Conservation (phyloP, 2,888 invertebrate genomes). For the Drosophila prostipennis region DNA sequence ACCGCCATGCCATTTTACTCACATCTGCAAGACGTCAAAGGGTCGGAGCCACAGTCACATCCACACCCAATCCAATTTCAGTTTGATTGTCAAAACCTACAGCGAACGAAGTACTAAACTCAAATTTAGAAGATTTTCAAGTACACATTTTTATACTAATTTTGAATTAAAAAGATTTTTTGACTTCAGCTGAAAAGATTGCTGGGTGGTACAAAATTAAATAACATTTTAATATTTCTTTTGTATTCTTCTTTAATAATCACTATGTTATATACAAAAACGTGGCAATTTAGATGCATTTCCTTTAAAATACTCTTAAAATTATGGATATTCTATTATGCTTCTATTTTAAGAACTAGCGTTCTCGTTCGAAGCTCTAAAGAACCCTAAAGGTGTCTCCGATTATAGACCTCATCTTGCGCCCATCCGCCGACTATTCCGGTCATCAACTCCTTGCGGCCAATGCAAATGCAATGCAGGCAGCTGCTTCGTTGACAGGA, state of each 20-base stretch:
- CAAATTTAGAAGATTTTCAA: not conserved
- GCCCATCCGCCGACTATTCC: conserved; percentile 1
- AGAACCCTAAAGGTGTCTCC: not conserved
- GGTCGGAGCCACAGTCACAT: conserved; percentile 5
- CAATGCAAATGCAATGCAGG: conserved; percentile 34
- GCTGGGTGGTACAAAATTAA: not conserved
- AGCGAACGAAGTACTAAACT: not conserved
- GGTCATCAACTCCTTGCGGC: conserved; percentile 41
- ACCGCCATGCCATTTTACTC: conserved; percentile 4
- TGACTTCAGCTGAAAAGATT: not conserved
- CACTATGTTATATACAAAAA: no score
- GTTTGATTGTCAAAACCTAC: conserved; percentile 3
- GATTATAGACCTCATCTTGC: not conserved
- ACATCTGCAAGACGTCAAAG: conserved; percentile 3
- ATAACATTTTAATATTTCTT: not conserved
- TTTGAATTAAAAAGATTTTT: not conserved
- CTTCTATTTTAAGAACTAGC: not conserved
- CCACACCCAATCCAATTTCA: conserved; percentile 20
- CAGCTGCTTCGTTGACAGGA: conserved; percentile 59
- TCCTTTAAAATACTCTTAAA: no score
- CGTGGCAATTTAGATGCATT: no score
- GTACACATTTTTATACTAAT: not conserved
- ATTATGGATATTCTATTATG: no score
- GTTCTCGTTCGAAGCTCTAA: not conserved
- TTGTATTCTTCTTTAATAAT: no score